Percentiles rank a stretch among this genome's conserved stretches.
phyloP scores from a whole-genome alignment of 2,797 vertebrate species.

The Tokudaia muenninki region DNA sequence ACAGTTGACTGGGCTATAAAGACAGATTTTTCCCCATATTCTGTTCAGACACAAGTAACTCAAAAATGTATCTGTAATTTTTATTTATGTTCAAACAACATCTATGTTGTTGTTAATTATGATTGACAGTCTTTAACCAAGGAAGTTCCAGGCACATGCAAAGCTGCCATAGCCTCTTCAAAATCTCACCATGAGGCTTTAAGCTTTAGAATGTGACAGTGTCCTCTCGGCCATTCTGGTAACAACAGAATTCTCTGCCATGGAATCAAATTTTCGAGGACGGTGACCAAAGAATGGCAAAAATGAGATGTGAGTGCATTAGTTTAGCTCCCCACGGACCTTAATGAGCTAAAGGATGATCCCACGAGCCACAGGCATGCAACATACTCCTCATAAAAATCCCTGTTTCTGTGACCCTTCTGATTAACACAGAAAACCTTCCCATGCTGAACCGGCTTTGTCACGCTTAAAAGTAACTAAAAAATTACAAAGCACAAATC shows the following conservation, averaged over 20 bases:
- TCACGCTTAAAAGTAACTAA: slow-evolving; percentile 19
- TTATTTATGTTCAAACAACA: slow-evolving; percentile 81
- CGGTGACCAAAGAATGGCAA: neutral
- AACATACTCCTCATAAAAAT: neutral
- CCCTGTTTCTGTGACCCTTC: neutral
- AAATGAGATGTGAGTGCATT: neutral
- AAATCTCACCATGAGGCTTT: slow-evolving; percentile 78
- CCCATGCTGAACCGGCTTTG: neutral
- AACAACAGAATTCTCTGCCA: slow-evolving; percentile 74
- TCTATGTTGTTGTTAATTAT: slow-evolving; percentile 84
- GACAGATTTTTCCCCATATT: slow-evolving; percentile 81
- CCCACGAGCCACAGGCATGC: neutral
- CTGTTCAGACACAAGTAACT: slow-evolving; percentile 78
- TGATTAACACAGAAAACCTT: slow-evolving; percentile 23
- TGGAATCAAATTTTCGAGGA: neutral
- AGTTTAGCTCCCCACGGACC: neutral
- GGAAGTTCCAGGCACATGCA: slow-evolving; percentile 66
- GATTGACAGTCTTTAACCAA: slow-evolving; percentile 81
- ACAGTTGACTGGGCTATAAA: slow-evolving; percentile 83
- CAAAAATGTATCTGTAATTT: slow-evolving; percentile 76
- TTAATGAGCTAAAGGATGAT: neutral
- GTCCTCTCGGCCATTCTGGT: slow-evolving; percentile 71
- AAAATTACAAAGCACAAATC: slow-evolving; percentile 18
- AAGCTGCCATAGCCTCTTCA: slow-evolving; percentile 79
- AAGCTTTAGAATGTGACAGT: slow-evolving; percentile 82